Conservation (phyloP, 2,797 vertebrate genomes). For the Tadarida brasiliensis region DNA sequence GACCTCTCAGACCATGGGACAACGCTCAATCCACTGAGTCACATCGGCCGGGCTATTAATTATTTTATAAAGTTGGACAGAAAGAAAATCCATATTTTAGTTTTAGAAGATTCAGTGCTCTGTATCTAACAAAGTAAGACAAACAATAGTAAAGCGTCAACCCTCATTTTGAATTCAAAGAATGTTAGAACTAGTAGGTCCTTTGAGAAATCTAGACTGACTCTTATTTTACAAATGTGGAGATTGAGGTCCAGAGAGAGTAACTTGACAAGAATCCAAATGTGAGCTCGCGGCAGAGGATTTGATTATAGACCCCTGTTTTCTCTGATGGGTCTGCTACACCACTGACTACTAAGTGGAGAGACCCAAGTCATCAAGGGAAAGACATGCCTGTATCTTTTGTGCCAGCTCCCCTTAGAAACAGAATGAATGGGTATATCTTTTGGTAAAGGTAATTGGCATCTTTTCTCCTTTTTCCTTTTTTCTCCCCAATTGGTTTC, state of each 20-base stretch:
- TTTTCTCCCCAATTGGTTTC: background rate
- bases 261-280: slow-evolving; percentile 6
- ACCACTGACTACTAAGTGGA: background rate
- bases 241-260: background rate
- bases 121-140: background rate
- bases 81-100: background rate
- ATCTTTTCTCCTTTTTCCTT: background rate
- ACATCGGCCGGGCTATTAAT: background rate
- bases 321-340: background rate
- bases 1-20: too few relatives aligned
- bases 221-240: background rate
- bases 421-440: background rate
- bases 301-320: background rate
- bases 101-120: background rate
- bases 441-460: slow-evolving; percentile 14
- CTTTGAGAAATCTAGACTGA: background rate
- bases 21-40: too few relatives aligned
- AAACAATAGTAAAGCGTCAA: background rate
- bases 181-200: background rate
- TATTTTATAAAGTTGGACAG: slow-evolving; percentile 24
- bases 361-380: background rate
- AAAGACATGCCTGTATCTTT: background rate
- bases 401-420: background rate
- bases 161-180: slow-evolving; percentile 17
- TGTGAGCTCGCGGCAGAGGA: background rate